Evolutionary conservation across 2,113 vertebrate species (phyloP).

Genomic region (Ptilonorhynchus violaceus): DNA sequence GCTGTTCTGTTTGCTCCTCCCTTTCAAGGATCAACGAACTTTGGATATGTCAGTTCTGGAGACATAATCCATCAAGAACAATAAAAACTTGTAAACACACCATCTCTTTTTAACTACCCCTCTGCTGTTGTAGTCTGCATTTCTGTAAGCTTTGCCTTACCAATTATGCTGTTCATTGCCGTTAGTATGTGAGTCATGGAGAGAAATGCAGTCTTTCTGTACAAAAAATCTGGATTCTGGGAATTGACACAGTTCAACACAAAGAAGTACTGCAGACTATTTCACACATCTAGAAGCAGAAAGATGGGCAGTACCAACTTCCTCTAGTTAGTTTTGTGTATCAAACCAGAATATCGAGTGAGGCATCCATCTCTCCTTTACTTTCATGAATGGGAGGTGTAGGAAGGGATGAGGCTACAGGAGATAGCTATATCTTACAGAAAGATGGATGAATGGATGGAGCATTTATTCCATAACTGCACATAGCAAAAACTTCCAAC

Average conservation of each 20-base stretch:
- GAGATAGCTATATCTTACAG: neutral
- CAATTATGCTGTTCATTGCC: neutral
- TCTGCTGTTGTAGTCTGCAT: neutral
- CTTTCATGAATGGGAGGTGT: neutral
- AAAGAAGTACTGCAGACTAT: neutral
- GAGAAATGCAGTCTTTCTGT: neutral
- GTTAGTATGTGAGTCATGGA: neutral
- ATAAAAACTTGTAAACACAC: neutral
- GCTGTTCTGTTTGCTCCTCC: neutral
- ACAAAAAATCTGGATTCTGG: neutral
- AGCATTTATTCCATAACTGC: neutral
- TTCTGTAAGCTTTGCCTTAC: neutral
- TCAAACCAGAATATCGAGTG: neutral
- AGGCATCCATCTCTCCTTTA: neutral
- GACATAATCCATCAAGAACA: neutral
- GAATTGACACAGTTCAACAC: neutral
- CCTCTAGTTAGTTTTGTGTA: neutral
- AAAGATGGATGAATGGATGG: neutral
- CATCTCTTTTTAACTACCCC: neutral
- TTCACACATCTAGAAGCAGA: neutral
- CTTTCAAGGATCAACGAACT: neutral
- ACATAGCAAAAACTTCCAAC: neutral
- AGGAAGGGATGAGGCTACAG: neutral
- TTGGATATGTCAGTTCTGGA: neutral
- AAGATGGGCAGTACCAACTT: neutral